phyloP scores from a whole-genome alignment of 2,113 vertebrate species.

The Tyto alba region DNA sequence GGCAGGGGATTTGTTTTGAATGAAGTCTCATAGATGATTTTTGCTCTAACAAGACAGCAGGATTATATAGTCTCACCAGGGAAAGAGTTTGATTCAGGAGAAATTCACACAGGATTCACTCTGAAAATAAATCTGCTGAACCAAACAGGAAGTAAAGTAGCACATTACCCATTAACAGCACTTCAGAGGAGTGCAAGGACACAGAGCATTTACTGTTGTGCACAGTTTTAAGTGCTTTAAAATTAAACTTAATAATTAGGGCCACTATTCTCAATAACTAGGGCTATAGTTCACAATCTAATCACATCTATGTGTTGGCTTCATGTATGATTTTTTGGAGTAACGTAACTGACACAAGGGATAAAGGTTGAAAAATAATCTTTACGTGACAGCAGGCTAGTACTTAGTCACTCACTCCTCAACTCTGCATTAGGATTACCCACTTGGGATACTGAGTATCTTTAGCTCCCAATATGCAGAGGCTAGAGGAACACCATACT shows the following conservation, averaged over 20 bases:
- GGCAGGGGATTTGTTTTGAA: conserved; percentile 17
- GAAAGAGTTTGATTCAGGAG: conserved; percentile 56
- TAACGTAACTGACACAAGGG: not conserved
- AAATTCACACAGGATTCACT: conserved; percentile 53
- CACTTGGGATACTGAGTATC: not conserved
- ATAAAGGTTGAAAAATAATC: not conserved
- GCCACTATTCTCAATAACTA: not conserved
- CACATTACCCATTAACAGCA: not conserved
- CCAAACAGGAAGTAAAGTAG: conserved; percentile 35
- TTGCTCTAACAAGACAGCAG: conserved; percentile 56
- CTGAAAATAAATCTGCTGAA: conserved; percentile 46
- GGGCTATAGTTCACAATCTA: not conserved
- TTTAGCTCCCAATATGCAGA: not conserved
- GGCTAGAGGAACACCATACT: fast-evolving
- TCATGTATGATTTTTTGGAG: not conserved
- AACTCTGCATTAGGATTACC: not conserved
- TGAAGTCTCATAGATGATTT: conserved; percentile 47
- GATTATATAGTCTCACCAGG: conserved; percentile 50
- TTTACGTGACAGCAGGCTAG: not conserved
- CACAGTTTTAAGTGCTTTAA: not conserved
- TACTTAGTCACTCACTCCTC: not conserved
- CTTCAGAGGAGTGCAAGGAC: not conserved
- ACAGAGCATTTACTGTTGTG: not conserved
- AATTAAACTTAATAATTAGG: not conserved
- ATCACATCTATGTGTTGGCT: not conserved